Evolutionary conservation across 2,888 invertebrate genomes (phyloP), one percentile per base, ranked within the genome.

Genomic region (Drosophila merina): DNA sequence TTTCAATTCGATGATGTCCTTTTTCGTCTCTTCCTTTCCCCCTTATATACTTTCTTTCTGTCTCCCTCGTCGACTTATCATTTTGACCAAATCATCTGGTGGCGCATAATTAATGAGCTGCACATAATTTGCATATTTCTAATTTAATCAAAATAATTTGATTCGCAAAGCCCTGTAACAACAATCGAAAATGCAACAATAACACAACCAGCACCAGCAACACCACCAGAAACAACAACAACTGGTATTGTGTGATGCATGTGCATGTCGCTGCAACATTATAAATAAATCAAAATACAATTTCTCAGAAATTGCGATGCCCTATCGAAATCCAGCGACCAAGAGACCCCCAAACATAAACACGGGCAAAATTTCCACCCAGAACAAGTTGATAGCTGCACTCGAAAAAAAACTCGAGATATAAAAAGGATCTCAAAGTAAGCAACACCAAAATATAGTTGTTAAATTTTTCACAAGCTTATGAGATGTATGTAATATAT

Each of bases 281-380:
- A 89, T 88, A 88, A 88, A 88, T 88, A 88, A 88, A 88, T 88
- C 88, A 88, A 88, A 88, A 87, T 89, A 87, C 89, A 85, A 88
- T 88, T 88, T 88, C 88, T 88, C 75, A 88, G 88, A 88, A 88
- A 89, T 89, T 86, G 89, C 87, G 89, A 89, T 87, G 89, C 83
- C 86, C 79, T 89, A 87, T 87, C 87, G 85, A 85, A 85, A 87
- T 88, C 82, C 87, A 84, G 69, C 74, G 75, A 68, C 76, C 42
- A 57, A 63, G 47, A 60, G 52, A 56, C 66, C 47, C 57, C 63
- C 62, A 51, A 50, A 64, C 57, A 56, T 67, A 72, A 77, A 74
- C 81, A 80, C 78, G 54, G 67, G 73, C 66, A 67, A 75, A 75
- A 86, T 84, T 86, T 88, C 88, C 88, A 84, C 85, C 84, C 85